Percentiles rank a stretch among this genome's conserved stretches.
These are phyloP conservation scores for Riptortus pedestris DNA, from an alignment of 1,140 invertebrate species.

Conservation along the genomic window DNA sequence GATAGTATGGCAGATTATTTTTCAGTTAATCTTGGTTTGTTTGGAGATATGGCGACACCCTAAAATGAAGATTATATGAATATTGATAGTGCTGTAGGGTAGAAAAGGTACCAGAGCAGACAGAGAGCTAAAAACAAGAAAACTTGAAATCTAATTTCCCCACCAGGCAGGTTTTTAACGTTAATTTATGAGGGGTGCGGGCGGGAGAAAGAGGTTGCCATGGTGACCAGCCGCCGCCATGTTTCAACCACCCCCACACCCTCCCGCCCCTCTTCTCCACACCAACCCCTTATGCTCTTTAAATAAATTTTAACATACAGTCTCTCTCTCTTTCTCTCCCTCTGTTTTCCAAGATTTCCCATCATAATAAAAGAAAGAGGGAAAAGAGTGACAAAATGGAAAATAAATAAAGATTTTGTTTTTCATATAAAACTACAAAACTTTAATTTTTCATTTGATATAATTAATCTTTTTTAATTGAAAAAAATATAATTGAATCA, in stretches of 20 bases:
- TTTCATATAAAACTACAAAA: not conserved
- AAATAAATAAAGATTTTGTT: not conserved
- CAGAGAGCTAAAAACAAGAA: too few species aligned
- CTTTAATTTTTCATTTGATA: not conserved
- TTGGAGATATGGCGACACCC: too few species aligned
- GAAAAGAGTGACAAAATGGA: not conserved
- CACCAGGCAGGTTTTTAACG: not conserved
- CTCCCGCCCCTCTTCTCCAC: not conserved
- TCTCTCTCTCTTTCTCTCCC: not conserved
- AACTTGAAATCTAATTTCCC: too few species aligned
- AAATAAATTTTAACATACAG: not conserved
- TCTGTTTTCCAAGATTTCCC: not conserved
- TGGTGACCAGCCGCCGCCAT: not conserved
- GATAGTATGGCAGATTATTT: too few species aligned
- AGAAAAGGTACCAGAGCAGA: too few species aligned
- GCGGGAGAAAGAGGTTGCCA: conserved; percentile 1
- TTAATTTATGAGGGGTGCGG: not conserved
- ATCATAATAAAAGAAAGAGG: not conserved
- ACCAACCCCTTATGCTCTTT: too few species aligned
- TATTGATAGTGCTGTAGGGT: too few species aligned
- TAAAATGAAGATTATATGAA: too few species aligned
- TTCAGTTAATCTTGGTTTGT: too few species aligned
- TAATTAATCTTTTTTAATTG: not conserved
- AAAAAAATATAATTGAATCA: not conserved
- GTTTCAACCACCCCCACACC: not conserved